phyloP scores from a whole-genome alignment of 2,113 vertebrate species.

The Saimiri boliviensis region DNA sequence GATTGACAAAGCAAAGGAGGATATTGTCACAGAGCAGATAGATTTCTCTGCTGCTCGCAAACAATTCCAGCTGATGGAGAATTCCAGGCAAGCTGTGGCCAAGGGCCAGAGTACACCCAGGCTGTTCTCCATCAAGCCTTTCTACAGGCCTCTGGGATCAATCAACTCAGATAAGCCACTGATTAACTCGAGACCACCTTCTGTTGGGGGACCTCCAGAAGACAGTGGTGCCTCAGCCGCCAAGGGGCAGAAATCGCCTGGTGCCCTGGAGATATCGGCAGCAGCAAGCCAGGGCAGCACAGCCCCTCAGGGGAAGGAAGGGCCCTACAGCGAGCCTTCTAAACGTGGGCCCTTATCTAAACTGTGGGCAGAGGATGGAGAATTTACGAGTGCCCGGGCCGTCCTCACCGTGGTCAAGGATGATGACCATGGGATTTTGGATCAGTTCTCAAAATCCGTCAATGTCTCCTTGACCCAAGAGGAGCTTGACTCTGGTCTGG shows the following conservation, averaged over 20 bases:
- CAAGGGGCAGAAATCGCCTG: conserved; percentile 83
- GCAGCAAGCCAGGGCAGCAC: conserved; percentile 46
- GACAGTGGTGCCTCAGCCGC: conserved; percentile 33
- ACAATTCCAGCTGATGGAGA: conserved; percentile 94
- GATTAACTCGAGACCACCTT: conserved; percentile 71
- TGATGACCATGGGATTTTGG: conserved; percentile 89
- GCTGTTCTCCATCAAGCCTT: conserved; percentile 95
- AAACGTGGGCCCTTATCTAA: conserved; percentile 84
- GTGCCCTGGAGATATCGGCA: conserved; percentile 70
- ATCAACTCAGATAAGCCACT: conserved; percentile 76
- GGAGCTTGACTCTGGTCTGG: conserved; percentile 95
- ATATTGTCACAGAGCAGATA: conserved; percentile 94
- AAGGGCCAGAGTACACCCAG: conserved; percentile 89
- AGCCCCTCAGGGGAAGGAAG: conserved; percentile 68
- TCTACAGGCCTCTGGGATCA: conserved; percentile 87
- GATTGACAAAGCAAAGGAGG: conserved; percentile 85
- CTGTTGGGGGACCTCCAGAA: conserved; percentile 61
- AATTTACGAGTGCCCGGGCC: conserved; percentile 92
- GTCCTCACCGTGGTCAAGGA: conserved; percentile 93
- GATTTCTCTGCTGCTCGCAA: conserved; percentile 94
- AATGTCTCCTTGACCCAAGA: conserved; percentile 87
- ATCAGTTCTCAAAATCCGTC: conserved; percentile 83
- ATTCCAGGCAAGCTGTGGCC: conserved; percentile 71
- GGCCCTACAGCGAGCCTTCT: conserved; percentile 71
- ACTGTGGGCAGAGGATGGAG: conserved; percentile 90